phyloP scores from a whole-genome alignment of 2,888 invertebrate genomes.

The Drosophila histrio region DNA sequence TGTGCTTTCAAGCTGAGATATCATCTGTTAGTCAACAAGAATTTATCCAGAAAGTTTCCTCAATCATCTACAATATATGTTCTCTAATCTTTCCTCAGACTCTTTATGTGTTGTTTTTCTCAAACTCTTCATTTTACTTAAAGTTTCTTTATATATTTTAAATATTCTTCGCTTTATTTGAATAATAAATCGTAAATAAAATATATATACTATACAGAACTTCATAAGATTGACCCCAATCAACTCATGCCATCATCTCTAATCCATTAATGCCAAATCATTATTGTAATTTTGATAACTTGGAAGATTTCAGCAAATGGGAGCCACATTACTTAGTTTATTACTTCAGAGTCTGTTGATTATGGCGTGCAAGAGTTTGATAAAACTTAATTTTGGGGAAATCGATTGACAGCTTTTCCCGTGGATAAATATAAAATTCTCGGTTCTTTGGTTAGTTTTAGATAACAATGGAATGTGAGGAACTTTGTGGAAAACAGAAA shows the following conservation, averaged over 20 bases:
- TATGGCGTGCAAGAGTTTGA: too few species aligned
- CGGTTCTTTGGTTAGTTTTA: too few species aligned
- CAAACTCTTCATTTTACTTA: background rate
- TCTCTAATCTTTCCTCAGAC: background rate
- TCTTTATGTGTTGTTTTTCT: background rate
- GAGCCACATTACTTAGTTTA: too few species aligned
- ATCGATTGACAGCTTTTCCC: too few species aligned
- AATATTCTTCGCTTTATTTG: background rate
- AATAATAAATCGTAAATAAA: constrained; percentile 35
- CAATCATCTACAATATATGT: background rate
- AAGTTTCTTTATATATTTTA: background rate
- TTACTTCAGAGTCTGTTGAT: too few species aligned
- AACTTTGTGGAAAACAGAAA: background rate
- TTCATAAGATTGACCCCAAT: constrained; percentile 28
- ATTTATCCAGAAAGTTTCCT: background rate
- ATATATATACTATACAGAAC: constrained; percentile 18
- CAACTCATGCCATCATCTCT: constrained; percentile 27
- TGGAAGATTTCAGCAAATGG: background rate
- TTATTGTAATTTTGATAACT: constrained; percentile 29
- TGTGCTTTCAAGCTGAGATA: too few species aligned
- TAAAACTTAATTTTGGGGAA: background rate
- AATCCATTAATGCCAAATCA: constrained; percentile 20
- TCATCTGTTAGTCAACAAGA: background rate
- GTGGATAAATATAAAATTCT: too few species aligned
- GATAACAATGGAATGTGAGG: background rate